Evolutionary conservation across 2,797 vertebrate species (phyloP), one percentile per base, ranked within the genome.

Genomic region (Acanthopagrus latus): DNA sequence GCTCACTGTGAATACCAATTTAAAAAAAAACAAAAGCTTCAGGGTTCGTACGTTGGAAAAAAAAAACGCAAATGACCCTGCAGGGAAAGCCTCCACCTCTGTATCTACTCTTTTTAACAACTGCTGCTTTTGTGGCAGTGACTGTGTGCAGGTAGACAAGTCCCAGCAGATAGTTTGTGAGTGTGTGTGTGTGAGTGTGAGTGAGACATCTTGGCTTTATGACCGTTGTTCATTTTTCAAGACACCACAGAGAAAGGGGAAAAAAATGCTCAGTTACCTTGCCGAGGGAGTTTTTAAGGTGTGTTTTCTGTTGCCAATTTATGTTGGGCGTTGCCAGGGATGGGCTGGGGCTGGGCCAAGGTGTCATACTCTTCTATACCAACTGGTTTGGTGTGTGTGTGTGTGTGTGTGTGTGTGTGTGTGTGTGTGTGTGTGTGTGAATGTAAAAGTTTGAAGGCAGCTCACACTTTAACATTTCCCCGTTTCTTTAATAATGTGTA

Each of bases 251-350:
- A 63, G 6, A 44, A 52, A 11, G 8, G 48, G 52, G 44, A 13
- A 7, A 56, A 60, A 79, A 69, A 64, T 9, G 12, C 43, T 25
- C 20, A 48, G 25, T 62, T 44, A 59, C 18, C 0, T 43, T 0
- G 2, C 41, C 33, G 5, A 16, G 56, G 60, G 70, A 71, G 57
- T 71, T 72, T 72, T 66, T 38, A 80, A 68, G 77, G 79, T 77
- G 88, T 86, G 84, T 85, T 66, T 80, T 48, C 17, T 14, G 5
- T 41, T 80, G 60, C 44, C 43, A 74, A 71, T 50, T 87, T 89
- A 83, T 78, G 75, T 65, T 29, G 82, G 86, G 89, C 6, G 89
- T 92, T 78, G 81, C 55, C 52, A 4, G 65, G 62, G 79, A 74
- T 69, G 70, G 74, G 59, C 64, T 64, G 58, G 23, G 67, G 56